Evolutionary conservation across 2,113 vertebrate genomes (phyloP).

Genomic region (Colossoma macropomum): DNA sequence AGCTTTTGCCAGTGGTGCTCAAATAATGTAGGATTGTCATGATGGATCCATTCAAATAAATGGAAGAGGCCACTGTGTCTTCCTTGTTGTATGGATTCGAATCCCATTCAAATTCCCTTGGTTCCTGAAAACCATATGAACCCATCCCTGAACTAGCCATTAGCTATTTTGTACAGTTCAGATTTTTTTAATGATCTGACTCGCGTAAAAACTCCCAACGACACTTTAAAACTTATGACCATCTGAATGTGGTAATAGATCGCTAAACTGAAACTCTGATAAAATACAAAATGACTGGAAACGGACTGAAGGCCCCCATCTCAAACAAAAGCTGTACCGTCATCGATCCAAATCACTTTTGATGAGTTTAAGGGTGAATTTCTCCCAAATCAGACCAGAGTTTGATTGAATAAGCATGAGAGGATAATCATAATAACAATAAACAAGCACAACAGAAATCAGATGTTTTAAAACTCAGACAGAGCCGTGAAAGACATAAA

Average conservation of each 20-base stretch:
- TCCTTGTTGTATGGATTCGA: background rate
- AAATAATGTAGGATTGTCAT: constrained; percentile 78
- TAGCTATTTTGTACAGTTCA: constrained; percentile 17
- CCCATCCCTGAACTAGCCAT: background rate
- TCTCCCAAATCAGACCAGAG: constrained; percentile 45
- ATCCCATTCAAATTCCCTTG: constrained; percentile 1
- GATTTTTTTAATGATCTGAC: constrained; percentile 25
- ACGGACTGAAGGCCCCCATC: constrained; percentile 31
- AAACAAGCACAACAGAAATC: constrained; percentile 43
- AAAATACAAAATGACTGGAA: constrained; percentile 37
- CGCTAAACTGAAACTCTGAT: constrained; percentile 30
- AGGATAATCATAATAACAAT: constrained; percentile 15
- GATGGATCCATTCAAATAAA: constrained; percentile 52
- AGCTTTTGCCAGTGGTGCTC: constrained; percentile 61
- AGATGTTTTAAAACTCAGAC: constrained; percentile 39
- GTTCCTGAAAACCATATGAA: background rate
- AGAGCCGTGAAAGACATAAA: constrained; percentile 49
- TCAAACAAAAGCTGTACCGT: constrained; percentile 54
- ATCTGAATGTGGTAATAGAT: background rate
- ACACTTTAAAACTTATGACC: too few species aligned
- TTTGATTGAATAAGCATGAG: constrained; percentile 35
- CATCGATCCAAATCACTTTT: constrained; percentile 38
- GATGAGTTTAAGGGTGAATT: constrained; percentile 37
- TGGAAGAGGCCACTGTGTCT: constrained; percentile 3
- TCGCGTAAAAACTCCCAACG: background rate